A percentile compares a stretch with the other conserved stretches of the same genome.
Conservation (phyloP, 2,888 invertebrate genomes). For the Lymantria monacha region DNA sequence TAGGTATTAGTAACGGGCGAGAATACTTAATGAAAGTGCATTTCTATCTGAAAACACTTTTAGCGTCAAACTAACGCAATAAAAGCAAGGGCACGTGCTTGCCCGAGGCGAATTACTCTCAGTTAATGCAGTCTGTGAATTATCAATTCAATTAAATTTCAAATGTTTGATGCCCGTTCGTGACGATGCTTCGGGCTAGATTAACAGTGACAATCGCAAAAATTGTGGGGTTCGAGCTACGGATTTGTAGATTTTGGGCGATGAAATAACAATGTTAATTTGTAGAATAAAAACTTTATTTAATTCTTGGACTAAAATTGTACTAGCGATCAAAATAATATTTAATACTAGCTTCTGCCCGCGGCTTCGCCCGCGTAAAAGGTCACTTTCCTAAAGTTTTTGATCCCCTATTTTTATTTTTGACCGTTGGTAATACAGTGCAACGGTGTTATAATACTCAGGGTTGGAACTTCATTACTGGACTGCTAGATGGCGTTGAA, state of each 20-base stretch:
- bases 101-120: conserved; percentile 30
- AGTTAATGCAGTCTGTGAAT: conserved; percentile 33
- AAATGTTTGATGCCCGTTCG: conserved; percentile 30
- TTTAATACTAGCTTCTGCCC: no score
- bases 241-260: not conserved
- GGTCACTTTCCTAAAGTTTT: no score
- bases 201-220: conserved; percentile 21
- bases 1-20: conserved; percentile 2
- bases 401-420: no score
- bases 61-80: conserved; percentile 43
- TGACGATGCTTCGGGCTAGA: conserved; percentile 31
- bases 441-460: no score
- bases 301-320: no score
- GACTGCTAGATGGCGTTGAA: no score
- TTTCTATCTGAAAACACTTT: conserved; percentile 43
- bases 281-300: not conserved
- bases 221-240: conserved; percentile 17
- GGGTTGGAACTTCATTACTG: no score
- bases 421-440: no score
- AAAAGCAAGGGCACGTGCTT: conserved; percentile 47
- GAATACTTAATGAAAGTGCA: conserved; percentile 27
- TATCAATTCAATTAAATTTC: conserved; percentile 41
- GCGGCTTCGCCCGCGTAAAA: no score
- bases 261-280: not conserved
- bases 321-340: no score